A percentile compares a stretch with the other conserved stretches of the same genome.
Conservation (phyloP, 2,113 vertebrate genomes). For the Prietella phreatophila region DNA sequence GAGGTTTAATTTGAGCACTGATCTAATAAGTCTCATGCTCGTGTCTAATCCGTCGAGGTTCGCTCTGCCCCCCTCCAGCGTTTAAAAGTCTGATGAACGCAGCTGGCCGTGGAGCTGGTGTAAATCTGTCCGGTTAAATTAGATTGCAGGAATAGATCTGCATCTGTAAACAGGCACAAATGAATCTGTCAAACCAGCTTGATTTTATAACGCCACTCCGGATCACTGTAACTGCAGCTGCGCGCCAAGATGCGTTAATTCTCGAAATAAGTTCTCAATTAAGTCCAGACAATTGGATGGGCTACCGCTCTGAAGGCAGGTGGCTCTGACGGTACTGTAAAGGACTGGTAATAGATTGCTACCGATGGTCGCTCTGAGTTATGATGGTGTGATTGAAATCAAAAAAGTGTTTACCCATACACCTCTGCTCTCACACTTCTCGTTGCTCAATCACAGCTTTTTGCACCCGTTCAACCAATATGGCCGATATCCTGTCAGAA, state of each 20-base stretch:
- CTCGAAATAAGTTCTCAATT: constrained; percentile 58
- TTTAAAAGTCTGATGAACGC: constrained; percentile 47
- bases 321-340: constrained; percentile 36
- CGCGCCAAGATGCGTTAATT: constrained; percentile 48
- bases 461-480: not conserved
- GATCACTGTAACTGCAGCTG: constrained; percentile 41
- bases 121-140: constrained; percentile 52
- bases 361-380: constrained; percentile 35
- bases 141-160: constrained; percentile 43
- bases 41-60: constrained; percentile 35
- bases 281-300: constrained; percentile 47
- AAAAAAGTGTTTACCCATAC: constrained; percentile 43
- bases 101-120: constrained; percentile 32
- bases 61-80: constrained; percentile 27
- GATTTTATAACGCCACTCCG: constrained; percentile 46
- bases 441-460: constrained; percentile 20
- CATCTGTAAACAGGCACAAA: constrained; percentile 44
- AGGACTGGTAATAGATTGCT: constrained; percentile 48
- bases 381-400: constrained; percentile 41
- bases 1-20: constrained; percentile 44
- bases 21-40: constrained; percentile 51
- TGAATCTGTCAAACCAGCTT: constrained; percentile 36
- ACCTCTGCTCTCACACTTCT: constrained; percentile 13
- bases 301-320: constrained; percentile 41
- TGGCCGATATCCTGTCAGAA: constrained; percentile 36